Evolutionary conservation across 2,113 vertebrate genomes (phyloP).

Genomic region (Chaetodon trifascialis): DNA sequence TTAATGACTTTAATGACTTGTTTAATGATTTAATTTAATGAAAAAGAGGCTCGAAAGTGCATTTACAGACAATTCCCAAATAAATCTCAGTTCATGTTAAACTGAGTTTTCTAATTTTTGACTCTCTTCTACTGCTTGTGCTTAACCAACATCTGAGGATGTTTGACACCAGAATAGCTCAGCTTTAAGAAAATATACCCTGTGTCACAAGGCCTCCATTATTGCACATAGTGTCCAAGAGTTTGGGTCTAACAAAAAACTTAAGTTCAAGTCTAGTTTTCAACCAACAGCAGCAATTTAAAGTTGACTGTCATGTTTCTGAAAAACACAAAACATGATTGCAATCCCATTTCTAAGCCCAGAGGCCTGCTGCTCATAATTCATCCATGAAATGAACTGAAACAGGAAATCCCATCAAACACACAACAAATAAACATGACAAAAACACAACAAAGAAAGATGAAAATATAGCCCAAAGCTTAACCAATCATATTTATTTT

Average conservation of each 20-base stretch:
- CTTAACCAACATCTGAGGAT: not conserved
- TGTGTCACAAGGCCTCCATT: not conserved
- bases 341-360: not conserved
- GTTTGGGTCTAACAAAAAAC: not conserved
- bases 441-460: not conserved
- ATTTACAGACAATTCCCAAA: too few species aligned
- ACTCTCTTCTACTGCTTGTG: not conserved
- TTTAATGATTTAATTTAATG: too few species aligned
- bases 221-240: not conserved
- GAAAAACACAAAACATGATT: not conserved
- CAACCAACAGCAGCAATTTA: not conserved
- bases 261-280: not conserved
- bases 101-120: too few species aligned
- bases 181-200: not conserved
- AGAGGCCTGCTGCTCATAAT: not conserved
- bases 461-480: constrained; percentile 27
- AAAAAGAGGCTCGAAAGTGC: not conserved
- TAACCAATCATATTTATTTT: constrained; percentile 75
- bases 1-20: too few species aligned
- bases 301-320: not conserved
- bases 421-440: not conserved
- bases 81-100: too few species aligned
- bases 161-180: not conserved
- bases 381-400: not conserved
- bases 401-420: not conserved